Base-by-base conservation (phyloP, 2,797 vertebrate species). In the Morelia viridis region DNA sequence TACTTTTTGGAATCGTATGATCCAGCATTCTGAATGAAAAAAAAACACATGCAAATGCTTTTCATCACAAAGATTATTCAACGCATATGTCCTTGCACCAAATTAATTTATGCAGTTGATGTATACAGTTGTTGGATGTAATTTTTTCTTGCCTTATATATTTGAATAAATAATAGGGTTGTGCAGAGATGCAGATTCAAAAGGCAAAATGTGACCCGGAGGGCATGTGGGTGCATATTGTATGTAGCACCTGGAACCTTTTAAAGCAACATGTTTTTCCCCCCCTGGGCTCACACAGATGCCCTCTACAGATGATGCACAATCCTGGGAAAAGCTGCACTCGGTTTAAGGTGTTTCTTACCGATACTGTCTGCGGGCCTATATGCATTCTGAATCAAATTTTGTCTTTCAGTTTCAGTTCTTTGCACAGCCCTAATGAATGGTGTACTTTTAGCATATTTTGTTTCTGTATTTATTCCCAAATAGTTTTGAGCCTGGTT, bases 381-480 rank as follows among this genome's bases (percentile, higher is more conserved):
- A 10, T 76, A 76, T 22, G 35, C 3, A 41, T 3, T 41, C 35
- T 10, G 71, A 76, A 41, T 10, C 35, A 76, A 17, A 41, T 76
- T 76, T 22, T 76, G 35, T 76, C 35, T 41, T 76, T 46, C 57
- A 58, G 57, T 58, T 58, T 58, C 35, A 76, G 17, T 35, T 22
- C 17, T 76, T 76, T 24, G 71, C 22, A 76, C 71, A 76, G 22
- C 71, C 8, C 35, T 76, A 10, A 46, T 10, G 35, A 76, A 41
- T 19, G 93, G 84, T 5, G 0, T 0, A 0, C 28, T 85, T 94
- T 64, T 87, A 89, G 76, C 8, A 71, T 92, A 93, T 94, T 83
- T 95, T 57, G 85, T 89, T 87, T 88, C 62, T 91, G n/a, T 26
- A 68, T 87, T 19, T 87, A 60, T 89, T 94, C 93, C 61, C 53